Base-by-base conservation (phyloP, 2,888 invertebrate genomes). In the Vesta saturnalis region DNA sequence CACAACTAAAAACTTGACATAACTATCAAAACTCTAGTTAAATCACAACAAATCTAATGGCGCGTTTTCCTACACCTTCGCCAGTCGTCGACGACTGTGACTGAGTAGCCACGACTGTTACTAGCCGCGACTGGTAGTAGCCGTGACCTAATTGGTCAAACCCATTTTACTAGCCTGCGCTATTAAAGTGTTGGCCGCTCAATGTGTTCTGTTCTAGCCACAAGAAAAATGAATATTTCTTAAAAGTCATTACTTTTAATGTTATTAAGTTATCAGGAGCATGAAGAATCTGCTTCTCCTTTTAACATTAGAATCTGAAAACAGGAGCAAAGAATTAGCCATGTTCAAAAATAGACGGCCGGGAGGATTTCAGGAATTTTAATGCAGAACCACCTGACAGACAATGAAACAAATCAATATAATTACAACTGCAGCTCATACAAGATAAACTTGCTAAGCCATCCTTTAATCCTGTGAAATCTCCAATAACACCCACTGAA, bases 11-110 rank as follows among this genome's bases (percentile, higher is more conserved):
- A n/a, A n/a, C n/a, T n/a, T n/a, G n/a, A n/a, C n/a, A n/a, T n/a
- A n/a, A n/a, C n/a, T n/a, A n/a, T n/a, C n/a, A n/a, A n/a, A n/a
- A n/a, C n/a, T n/a, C n/a, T n/a, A n/a, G n/a, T n/a, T n/a, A n/a
- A n/a, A n/a, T n/a, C n/a, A n/a, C n/a, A n/a, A n/a, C n/a, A n/a
- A n/a, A n/a, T n/a, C n/a, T n/a, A n/a, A n/a, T n/a, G n/a, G n/a
- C n/a, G n/a, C n/a, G n/a, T n/a, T n/a, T n/a, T n/a, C n/a, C n/a
- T n/a, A n/a, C n/a, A n/a, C n/a, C n/a, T n/a, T n/a, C 43, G 43
- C n/a, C 43, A n/a, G 43, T 43, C 43, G 43, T 12, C 43, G 43
- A 43, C 43, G 43, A 43, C 43, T 43, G 43, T 12, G 43, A 43
- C 43, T 14, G 15, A 43, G 43, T 43, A 30, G n/a, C n/a, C n/a